phyloP scores from a whole-genome alignment of 2,113 vertebrate species.

The Odontesthes bonariensis region DNA sequence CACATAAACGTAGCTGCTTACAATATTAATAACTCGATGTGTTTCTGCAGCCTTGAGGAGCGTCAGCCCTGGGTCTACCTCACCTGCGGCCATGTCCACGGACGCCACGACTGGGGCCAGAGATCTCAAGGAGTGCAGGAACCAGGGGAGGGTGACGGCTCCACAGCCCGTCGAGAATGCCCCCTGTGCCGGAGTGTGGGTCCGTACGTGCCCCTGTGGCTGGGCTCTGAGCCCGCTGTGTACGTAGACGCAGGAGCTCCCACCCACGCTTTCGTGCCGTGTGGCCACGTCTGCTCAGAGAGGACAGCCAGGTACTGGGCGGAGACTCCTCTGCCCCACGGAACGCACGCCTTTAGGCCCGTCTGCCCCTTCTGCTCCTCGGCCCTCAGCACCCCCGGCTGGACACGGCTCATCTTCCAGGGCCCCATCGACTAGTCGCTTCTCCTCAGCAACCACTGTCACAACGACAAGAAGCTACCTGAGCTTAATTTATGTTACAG shows the following conservation, averaged over 20 bases:
- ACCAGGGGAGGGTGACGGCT: conserved; percentile 61
- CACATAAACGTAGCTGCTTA: fast-evolving
- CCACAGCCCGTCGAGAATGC: conserved; percentile 88
- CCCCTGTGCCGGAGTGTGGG: conserved; percentile 95
- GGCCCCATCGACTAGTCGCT: conserved; percentile 91
- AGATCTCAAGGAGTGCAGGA: conserved; percentile 70
- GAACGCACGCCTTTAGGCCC: conserved; percentile 96
- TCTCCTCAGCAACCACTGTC: conserved; percentile 26
- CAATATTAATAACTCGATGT: background rate
- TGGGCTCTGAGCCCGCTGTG: conserved; percentile 94
- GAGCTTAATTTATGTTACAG: conserved; percentile 46
- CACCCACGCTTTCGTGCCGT: conserved; percentile 93
- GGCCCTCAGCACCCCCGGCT: conserved; percentile 89
- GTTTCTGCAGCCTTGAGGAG: conserved; percentile 88
- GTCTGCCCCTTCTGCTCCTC: conserved; percentile 96
- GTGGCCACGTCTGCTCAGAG: conserved; percentile 97
- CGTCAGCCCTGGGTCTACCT: conserved; percentile 99
- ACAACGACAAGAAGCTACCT: conserved; percentile 45
- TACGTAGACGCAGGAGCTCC: conserved; percentile 95
- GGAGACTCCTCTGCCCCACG: conserved; percentile 94
- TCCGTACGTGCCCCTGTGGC: conserved; percentile 96
- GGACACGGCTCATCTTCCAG: conserved; percentile 96
- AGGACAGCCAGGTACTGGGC: conserved; percentile 96
- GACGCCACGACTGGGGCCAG: conserved; percentile 95
- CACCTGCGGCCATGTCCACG: conserved; percentile 95